These are phyloP conservation scores for Sminthurides aquaticus DNA, from an alignment of 2,888 invertebrate genomes.

Conservation along the genomic window DNA sequence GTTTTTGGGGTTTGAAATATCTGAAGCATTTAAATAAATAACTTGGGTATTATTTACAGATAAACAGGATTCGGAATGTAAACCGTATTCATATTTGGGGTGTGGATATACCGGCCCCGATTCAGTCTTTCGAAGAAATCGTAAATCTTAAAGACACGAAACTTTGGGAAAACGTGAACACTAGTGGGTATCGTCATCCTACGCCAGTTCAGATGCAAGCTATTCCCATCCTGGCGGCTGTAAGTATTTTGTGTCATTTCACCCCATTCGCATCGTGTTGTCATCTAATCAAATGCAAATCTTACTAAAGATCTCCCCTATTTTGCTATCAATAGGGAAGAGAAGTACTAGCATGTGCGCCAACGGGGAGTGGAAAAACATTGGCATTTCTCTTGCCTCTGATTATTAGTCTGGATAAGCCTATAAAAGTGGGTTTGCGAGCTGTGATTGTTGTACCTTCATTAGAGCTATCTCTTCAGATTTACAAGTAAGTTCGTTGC, in stretches of 20 bases:
- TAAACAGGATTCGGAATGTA: slow-evolving; percentile 65
- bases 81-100: slow-evolving; percentile 73
- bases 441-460: slow-evolving; percentile 88
- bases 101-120: slow-evolving; percentile 67
- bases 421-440: slow-evolving; percentile 67
- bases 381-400: slow-evolving; percentile 87
- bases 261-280: too few species aligned
- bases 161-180: slow-evolving; percentile 61
- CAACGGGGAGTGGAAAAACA: slow-evolving; percentile 96
- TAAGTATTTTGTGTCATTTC: slow-evolving; percentile 47
- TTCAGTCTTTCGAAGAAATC: slow-evolving; percentile 63
- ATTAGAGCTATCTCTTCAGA: slow-evolving; percentile 87
- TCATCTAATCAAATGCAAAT: too few species aligned
- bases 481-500: slow-evolving; percentile 52
- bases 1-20: too few species aligned
- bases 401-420: slow-evolving; percentile 64
- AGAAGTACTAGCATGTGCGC: slow-evolving; percentile 86
- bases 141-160: slow-evolving; percentile 51
- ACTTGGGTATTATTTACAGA: slow-evolving; percentile 52
- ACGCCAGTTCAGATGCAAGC: slow-evolving; percentile 91
- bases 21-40: too few species aligned
- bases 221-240: slow-evolving; percentile 76
- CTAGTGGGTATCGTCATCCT: slow-evolving; percentile 65
- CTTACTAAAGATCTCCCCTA: not conserved
- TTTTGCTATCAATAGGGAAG: slow-evolving; percentile 59